Percentiles rank a stretch among this genome's conserved stretches.
Evolutionary conservation across 2,888 invertebrate genomes (phyloP).

Genomic region (Tribolium freemani): DNA sequence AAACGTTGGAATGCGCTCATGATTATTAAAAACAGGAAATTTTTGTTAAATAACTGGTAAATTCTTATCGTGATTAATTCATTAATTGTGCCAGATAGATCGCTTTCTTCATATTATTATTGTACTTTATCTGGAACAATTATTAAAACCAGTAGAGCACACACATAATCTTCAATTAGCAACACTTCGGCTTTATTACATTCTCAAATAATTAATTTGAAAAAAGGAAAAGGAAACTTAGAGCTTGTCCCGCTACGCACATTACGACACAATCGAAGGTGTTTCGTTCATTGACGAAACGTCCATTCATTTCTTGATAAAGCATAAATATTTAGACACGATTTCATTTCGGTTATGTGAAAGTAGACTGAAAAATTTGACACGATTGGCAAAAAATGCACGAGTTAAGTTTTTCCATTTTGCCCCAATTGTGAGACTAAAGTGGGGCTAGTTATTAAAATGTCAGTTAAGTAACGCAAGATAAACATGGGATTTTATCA

Average conservation of each 20-base stretch:
- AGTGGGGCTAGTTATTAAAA: no score
- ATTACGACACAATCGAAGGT: background rate
- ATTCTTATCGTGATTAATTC: slow-evolving; percentile 10
- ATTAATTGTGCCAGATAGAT: slow-evolving; percentile 24
- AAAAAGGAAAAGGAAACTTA: slow-evolving; percentile 14
- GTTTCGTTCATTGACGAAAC: background rate
- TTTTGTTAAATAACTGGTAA: background rate
- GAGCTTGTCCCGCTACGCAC: slow-evolving; percentile 13
- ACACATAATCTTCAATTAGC: background rate
- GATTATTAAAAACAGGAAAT: slow-evolving; percentile 21
- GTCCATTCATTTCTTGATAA: background rate
- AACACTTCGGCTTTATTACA: background rate
- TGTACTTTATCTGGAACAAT: slow-evolving; percentile 19
- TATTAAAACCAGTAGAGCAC: slow-evolving; percentile 23
- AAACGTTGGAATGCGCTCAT: background rate
- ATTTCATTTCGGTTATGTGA: slow-evolving; percentile 12
- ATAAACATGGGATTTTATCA: no score
- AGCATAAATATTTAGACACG: background rate
- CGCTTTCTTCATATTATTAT: slow-evolving; percentile 19
- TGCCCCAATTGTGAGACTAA: no score
- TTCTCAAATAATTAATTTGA: background rate
- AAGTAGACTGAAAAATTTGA: background rate
- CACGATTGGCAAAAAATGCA: background rate
- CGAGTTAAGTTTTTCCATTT: background rate
- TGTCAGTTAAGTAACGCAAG: no score